These are phyloP conservation scores for Excalfactoria chinensis DNA, from an alignment of 2,113 vertebrate species.

Conservation along the genomic window DNA sequence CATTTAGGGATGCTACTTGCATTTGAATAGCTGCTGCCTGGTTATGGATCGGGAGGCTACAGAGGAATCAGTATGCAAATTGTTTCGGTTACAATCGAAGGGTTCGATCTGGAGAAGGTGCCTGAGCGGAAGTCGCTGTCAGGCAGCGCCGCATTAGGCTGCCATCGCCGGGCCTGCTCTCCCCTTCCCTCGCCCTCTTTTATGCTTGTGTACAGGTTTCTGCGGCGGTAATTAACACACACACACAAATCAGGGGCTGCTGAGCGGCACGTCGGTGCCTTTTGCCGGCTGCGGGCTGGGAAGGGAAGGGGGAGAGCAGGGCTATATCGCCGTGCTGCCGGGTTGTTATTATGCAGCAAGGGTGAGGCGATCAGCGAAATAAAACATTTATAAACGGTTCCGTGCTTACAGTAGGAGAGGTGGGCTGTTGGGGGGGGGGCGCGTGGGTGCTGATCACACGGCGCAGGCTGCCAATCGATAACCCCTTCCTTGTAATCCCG, in stretches of 20 bases:
- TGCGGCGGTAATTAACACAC: conserved; percentile 76
- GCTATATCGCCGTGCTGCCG: conserved; percentile 25
- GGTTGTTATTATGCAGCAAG: conserved; percentile 75
- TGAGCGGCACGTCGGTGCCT: conserved; percentile 47
- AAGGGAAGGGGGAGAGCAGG: conserved; percentile 38
- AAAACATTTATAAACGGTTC: conserved; percentile 80
- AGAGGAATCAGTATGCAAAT: conserved; percentile 99
- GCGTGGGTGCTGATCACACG: conserved; percentile 74
- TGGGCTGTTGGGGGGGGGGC: conserved; percentile 35
- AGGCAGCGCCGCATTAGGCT: conserved; percentile 86
- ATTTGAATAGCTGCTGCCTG: conserved; percentile 94
- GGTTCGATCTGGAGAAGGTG: conserved; percentile 93
- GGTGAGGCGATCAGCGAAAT: conserved; percentile 75
- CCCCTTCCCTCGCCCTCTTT: conserved; percentile 40
- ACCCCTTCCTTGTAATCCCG: conserved; percentile 80
- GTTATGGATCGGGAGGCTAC: conserved; percentile 91
- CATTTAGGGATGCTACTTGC: conserved; percentile 89
- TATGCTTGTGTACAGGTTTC: conserved; percentile 75
- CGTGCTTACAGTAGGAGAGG: conserved; percentile 75
- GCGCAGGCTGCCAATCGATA: conserved; percentile 81
- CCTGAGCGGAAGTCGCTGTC: conserved; percentile 90
- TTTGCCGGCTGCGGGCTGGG: conserved; percentile 17
- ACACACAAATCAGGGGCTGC: conserved; percentile 69
- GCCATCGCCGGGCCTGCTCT: conserved; percentile 78
- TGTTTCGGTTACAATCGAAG: conserved; percentile 99